Evolutionary conservation across 2,888 invertebrate species (phyloP).

Genomic region (Melieria picta): DNA sequence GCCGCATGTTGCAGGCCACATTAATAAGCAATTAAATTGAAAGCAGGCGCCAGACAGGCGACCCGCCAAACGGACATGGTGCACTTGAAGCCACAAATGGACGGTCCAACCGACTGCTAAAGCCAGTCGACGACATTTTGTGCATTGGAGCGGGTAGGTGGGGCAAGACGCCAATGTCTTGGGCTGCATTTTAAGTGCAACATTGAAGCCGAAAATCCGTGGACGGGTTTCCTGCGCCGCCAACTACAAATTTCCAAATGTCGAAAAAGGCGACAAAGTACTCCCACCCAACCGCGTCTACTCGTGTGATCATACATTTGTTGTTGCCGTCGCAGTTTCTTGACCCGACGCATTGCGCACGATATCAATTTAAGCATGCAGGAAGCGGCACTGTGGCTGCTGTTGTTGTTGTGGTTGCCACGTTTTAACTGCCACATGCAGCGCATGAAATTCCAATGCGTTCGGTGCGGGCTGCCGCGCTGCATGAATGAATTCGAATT

Average conservation of each 20-base stretch:
- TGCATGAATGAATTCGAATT: conserved; percentile 22
- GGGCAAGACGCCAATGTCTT: neutral
- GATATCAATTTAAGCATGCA: conserved; percentile 24
- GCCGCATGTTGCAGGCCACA: conserved; percentile 28
- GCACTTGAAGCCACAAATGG: conserved; percentile 12
- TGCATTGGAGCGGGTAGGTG: neutral
- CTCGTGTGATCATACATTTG: neutral
- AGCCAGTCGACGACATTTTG: neutral
- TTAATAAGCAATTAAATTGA: conserved; percentile 39
- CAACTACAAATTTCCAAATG: neutral
- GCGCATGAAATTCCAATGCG: conserved; percentile 39
- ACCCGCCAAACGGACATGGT: neutral
- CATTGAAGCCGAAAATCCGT: neutral
- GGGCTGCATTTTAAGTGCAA: conserved; percentile 1
- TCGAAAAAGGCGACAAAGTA: too few species aligned
- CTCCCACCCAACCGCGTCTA: too few species aligned
- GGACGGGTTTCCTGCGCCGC: neutral
- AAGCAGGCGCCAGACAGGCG: conserved; percentile 39
- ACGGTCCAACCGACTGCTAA: neutral
- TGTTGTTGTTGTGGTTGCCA: neutral
- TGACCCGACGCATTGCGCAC: conserved; percentile 24
- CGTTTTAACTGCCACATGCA: conserved; percentile 1
- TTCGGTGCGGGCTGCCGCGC: conserved; percentile 18
- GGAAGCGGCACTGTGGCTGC: conserved; percentile 30
- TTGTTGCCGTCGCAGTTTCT: conserved; percentile 27